phyloP scores from a whole-genome alignment of 2,888 invertebrate genomes.

The Smittia sp. region DNA sequence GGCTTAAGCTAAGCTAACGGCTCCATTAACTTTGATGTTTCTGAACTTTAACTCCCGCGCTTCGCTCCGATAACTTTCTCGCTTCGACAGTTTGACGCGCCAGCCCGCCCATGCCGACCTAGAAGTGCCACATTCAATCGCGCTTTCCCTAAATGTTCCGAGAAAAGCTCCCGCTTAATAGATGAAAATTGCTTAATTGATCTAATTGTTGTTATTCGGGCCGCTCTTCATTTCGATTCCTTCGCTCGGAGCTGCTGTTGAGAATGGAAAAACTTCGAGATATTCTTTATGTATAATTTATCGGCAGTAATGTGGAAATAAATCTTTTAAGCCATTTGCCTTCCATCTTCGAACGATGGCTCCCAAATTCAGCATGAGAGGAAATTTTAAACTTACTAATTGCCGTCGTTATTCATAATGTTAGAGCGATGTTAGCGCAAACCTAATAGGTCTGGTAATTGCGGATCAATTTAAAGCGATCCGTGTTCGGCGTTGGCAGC shows the following conservation, averaged over 20 bases:
- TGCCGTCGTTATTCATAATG: conserved; percentile 30
- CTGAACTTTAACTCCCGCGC: too few relatives aligned
- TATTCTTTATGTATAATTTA: conserved; percentile 11
- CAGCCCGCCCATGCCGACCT: too few relatives aligned
- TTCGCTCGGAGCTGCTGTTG: neutral
- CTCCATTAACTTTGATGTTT: too few relatives aligned
- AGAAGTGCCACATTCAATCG: too few relatives aligned
- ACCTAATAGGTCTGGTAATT: neutral
- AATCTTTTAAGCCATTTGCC: conserved; percentile 18
- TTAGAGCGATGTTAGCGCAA: neutral
- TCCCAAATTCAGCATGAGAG: neutral
- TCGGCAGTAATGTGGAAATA: neutral
- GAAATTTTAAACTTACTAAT: conserved; percentile 35
- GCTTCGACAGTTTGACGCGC: too few relatives aligned
- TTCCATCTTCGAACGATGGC: neutral
- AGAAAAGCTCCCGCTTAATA: neutral
- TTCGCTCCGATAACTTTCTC: too few relatives aligned
- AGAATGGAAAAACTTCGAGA: neutral
- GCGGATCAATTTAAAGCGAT: conserved; percentile 17
- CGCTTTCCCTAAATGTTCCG: neutral
- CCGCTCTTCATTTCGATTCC: neutral
- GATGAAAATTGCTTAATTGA: conserved; percentile 13
- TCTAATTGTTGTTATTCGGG: neutral
- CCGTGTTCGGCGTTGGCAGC: neutral
- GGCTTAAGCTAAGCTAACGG: too few relatives aligned